Evolutionary conservation across 2,113 vertebrate genomes (phyloP).

Genomic region (Platysternon megacephalum): DNA sequence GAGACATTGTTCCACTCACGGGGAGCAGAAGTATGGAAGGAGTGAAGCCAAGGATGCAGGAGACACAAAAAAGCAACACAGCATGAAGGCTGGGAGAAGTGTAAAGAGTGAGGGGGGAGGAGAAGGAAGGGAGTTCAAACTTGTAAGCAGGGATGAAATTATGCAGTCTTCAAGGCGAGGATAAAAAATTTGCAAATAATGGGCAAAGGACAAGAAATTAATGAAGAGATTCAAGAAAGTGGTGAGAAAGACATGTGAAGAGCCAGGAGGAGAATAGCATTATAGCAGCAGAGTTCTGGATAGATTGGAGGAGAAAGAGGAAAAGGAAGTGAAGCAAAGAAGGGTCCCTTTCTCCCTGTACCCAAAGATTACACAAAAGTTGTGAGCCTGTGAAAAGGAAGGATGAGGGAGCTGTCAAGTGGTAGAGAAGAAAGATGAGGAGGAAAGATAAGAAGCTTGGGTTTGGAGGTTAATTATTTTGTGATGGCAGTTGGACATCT

Average conservation of each 20-base stretch:
- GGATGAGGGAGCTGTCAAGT: background rate
- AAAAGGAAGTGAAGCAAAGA: background rate
- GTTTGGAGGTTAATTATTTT: conserved; percentile 1
- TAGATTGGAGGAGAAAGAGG: background rate
- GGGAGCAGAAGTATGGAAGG: conserved; percentile 36
- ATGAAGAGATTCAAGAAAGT: background rate
- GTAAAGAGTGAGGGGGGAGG: background rate
- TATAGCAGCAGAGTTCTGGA: background rate
- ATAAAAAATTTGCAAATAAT: conserved; percentile 7
- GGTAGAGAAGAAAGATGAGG: background rate
- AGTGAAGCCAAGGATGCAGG: conserved; percentile 22
- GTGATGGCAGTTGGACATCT: background rate
- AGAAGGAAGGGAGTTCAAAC: background rate
- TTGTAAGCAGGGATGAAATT: background rate
- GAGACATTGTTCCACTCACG: background rate
- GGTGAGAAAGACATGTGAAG: too few relatives aligned
- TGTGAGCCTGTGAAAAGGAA: background rate
- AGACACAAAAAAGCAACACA: background rate
- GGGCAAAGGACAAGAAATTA: background rate
- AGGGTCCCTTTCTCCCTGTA: background rate
- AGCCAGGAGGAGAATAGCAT: background rate
- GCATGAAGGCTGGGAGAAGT: background rate
- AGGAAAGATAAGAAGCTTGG: background rate
- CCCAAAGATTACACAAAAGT: background rate
- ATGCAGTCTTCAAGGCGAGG: background rate